phyloP scores from a whole-genome alignment of 2,888 invertebrate species.

The Anthoptus insignis region DNA sequence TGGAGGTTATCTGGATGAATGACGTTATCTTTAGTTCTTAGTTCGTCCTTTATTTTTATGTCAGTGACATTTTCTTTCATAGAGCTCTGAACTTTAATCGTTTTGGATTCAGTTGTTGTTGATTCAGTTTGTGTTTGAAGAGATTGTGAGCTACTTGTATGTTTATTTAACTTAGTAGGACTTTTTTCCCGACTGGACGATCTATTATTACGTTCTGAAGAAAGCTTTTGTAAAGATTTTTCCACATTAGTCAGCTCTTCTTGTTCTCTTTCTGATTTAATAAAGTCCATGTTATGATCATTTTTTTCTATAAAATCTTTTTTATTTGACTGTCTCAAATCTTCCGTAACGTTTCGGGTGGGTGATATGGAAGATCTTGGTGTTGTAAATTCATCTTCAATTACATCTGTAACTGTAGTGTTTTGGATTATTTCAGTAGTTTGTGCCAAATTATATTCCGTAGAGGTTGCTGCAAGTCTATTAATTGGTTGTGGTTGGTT shows the following conservation, averaged over 20 bases:
- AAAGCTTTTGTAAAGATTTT: conserved; percentile 72
- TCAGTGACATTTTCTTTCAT: conserved; percentile 41
- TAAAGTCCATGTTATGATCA: conserved; percentile 57
- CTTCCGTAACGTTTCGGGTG: conserved; percentile 46
- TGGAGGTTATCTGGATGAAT: conserved; percentile 48
- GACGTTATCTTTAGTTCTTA: conserved; percentile 47
- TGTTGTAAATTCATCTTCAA: conserved; percentile 36
- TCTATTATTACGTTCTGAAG: conserved; percentile 69
- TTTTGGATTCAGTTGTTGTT: conserved; percentile 50
- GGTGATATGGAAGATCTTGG: conserved; percentile 40
- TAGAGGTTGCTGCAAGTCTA: conserved; percentile 2
- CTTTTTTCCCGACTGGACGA: conserved; percentile 66
- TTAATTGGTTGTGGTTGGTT: conserved; percentile 31
- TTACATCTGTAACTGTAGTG: conserved; percentile 26
- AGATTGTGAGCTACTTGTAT: conserved; percentile 64
- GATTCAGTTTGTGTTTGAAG: conserved; percentile 67
- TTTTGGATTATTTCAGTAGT: conserved; percentile 34
- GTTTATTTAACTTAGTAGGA: conserved; percentile 61
- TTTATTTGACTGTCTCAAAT: neutral
- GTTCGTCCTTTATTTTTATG: conserved; percentile 40
- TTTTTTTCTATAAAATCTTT: conserved; percentile 43
- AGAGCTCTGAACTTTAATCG: conserved; percentile 36
- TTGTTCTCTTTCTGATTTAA: conserved; percentile 71
- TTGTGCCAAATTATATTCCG: conserved; percentile 14
- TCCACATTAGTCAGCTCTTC: conserved; percentile 74